phyloP scores from a whole-genome alignment of 2,113 vertebrate genomes.

The Notarius lentiginosus region DNA sequence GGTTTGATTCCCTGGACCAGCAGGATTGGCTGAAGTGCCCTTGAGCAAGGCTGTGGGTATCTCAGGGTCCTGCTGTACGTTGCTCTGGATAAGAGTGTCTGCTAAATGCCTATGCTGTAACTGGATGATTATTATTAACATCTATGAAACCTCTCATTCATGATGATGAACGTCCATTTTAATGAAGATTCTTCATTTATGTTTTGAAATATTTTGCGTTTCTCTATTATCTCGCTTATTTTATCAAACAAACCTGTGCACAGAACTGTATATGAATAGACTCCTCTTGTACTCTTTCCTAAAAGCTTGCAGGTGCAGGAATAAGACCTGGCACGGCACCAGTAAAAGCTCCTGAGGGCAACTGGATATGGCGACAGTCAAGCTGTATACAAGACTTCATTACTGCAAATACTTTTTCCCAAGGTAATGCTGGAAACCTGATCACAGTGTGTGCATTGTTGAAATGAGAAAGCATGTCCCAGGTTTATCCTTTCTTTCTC shows the following conservation, averaged over 20 bases:
- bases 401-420: slow-evolving; percentile 35
- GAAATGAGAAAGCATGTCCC: slow-evolving; percentile 14
- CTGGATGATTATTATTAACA: not conserved
- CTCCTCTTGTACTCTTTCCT: not conserved
- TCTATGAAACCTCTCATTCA: not conserved
- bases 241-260: not conserved
- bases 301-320: slow-evolving; percentile 36
- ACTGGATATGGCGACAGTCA: slow-evolving; percentile 35
- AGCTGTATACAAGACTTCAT: slow-evolving; percentile 43
- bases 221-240: not conserved
- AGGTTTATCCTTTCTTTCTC: slow-evolving; percentile 29
- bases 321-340: not conserved
- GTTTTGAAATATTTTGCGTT: not conserved
- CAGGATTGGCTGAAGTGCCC: no score
- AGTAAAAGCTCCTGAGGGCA: slow-evolving; percentile 24
- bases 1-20: no score
- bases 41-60: no score
- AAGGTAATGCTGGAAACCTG: slow-evolving; percentile 43
- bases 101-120: no score
- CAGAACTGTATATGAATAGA: not conserved
- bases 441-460: slow-evolving; percentile 35
- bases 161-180: not conserved
- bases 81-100: no score
- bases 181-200: not conserved
- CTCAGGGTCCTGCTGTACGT: no score